These are phyloP conservation scores for Cettia cetti DNA, from an alignment of 2,113 vertebrate genomes.

Conservation along the genomic window DNA sequence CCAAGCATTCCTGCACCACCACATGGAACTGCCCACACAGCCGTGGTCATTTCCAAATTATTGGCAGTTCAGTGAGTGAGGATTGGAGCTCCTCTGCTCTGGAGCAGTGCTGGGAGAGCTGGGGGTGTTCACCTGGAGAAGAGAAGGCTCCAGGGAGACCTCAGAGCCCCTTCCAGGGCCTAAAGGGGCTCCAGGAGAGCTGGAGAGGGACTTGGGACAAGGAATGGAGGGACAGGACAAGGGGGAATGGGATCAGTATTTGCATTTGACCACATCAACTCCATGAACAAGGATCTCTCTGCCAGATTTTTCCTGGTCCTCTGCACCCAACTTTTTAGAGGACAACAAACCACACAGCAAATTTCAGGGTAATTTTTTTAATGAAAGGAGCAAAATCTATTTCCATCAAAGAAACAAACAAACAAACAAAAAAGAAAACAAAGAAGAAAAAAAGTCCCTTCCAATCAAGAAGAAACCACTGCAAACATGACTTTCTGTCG, in stretches of 20 bases:
- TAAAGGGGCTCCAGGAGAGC: neutral
- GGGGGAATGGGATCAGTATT: neutral
- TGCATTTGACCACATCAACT: neutral
- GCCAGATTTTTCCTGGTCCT: neutral
- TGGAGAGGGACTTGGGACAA: neutral
- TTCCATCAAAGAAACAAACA: neutral
- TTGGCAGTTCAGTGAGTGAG: neutral
- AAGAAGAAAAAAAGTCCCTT: neutral
- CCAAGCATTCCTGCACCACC: neutral
- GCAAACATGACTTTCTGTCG: neutral
- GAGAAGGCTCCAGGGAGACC: neutral
- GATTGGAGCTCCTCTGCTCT: neutral
- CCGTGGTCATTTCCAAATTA: rapidly evolving
- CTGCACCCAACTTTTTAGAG: neutral
- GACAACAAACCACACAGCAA: neutral
- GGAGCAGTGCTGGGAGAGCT: neutral
- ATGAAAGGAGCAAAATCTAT: neutral
- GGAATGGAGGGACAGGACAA: neutral
- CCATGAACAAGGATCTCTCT: neutral
- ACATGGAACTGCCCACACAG: neutral
- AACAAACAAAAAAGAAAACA: neutral
- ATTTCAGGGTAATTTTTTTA: constrained; percentile 1
- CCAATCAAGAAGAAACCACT: neutral
- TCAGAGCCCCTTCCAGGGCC: neutral
- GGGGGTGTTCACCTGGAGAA: neutral